Percentiles rank a stretch among this genome's conserved stretches.
Evolutionary conservation across 2,797 vertebrate genomes (phyloP).

Genomic region (Mus spretus): DNA sequence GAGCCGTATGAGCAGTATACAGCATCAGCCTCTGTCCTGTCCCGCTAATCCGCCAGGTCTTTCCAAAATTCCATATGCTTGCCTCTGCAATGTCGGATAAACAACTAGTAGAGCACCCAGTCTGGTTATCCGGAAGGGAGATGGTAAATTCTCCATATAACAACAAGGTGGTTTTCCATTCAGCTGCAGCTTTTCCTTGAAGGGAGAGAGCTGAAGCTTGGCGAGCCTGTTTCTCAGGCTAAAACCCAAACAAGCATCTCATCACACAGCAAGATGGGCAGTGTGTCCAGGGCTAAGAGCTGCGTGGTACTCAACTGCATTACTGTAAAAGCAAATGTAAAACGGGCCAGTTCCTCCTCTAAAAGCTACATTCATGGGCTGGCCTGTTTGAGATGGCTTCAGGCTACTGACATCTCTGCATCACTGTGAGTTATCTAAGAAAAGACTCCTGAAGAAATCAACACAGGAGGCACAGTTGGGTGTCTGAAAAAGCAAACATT

Average conservation of each 20-base stretch:
- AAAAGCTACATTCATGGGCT: slow-evolving; percentile 11
- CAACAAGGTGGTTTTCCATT: slow-evolving; percentile 74
- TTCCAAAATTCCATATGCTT: slow-evolving; percentile 57
- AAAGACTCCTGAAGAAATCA: slow-evolving; percentile 69
- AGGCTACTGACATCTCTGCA: slow-evolving; percentile 5
- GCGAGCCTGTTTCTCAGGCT: slow-evolving; percentile 57
- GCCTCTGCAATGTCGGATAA: slow-evolving; percentile 47
- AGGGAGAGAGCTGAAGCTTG: slow-evolving; percentile 59
- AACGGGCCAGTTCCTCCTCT: slow-evolving; percentile 54
- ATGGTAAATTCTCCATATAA: slow-evolving; percentile 38
- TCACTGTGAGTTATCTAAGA: slow-evolving; percentile 54
- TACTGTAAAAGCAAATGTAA: slow-evolving; percentile 61
- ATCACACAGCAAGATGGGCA: slow-evolving; percentile 64
- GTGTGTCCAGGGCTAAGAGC: slow-evolving; percentile 46
- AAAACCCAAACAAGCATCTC: slow-evolving; percentile 74
- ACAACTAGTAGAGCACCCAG: slow-evolving; percentile 32
- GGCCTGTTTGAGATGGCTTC: slow-evolving; percentile 41
- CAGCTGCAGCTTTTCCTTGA: slow-evolving; percentile 22
- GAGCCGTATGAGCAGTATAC: background rate
- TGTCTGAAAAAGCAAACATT: slow-evolving; percentile 66
- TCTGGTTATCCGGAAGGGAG: slow-evolving; percentile 44
- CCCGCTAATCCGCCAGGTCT: slow-evolving; percentile 47
- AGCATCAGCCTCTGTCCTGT: background rate
- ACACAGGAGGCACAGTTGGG: slow-evolving; percentile 33
- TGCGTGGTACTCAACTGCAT: slow-evolving; percentile 38